These are phyloP conservation scores for Sinopyrophorus schimmeli DNA, from an alignment of 2,888 invertebrate genomes.

Conservation along the genomic window DNA sequence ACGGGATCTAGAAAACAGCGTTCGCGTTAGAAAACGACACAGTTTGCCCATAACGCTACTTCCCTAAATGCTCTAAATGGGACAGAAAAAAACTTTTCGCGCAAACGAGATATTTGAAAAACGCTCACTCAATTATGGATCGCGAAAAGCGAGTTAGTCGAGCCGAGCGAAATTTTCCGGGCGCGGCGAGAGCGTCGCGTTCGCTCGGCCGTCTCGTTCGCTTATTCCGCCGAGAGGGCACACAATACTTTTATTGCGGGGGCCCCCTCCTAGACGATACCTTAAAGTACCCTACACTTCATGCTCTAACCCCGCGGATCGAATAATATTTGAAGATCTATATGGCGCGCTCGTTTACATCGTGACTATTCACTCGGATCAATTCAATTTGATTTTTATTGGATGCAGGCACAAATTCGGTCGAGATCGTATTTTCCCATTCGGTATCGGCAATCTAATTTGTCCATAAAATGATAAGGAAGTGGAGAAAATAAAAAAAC, in stretches of 20 bases:
- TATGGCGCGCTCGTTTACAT: slow-evolving; percentile 22
- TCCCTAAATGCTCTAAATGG: slow-evolving; percentile 40
- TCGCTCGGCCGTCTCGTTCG: slow-evolving; percentile 1
- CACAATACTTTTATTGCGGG: slow-evolving; percentile 6
- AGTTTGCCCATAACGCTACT: slow-evolving; percentile 39
- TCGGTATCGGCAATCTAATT: slow-evolving; percentile 30
- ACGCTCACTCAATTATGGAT: slow-evolving; percentile 33
- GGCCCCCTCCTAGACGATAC: slow-evolving; percentile 6
- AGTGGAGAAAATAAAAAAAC: slow-evolving; percentile 29
- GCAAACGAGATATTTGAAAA: slow-evolving; percentile 45
- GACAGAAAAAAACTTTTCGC: slow-evolving; percentile 48
- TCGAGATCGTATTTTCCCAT: slow-evolving; percentile 30
- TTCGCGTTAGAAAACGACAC: slow-evolving; percentile 45
- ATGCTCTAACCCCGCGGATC: slow-evolving; percentile 22
- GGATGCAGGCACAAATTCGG: slow-evolving; percentile 30
- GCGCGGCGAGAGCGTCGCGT: no score
- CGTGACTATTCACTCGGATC: slow-evolving; percentile 31
- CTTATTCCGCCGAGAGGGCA: background rate
- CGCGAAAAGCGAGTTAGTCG: slow-evolving; percentile 14
- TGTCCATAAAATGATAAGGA: slow-evolving; percentile 31
- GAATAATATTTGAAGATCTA: slow-evolving; percentile 25
- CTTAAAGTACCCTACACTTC: slow-evolving; percentile 17
- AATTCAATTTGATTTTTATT: slow-evolving; percentile 34
- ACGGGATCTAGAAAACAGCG: slow-evolving; percentile 47
- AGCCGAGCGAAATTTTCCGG: slow-evolving; percentile 10